Evolutionary conservation across 2,113 vertebrate genomes (phyloP).

Genomic region (Serinus canaria): DNA sequence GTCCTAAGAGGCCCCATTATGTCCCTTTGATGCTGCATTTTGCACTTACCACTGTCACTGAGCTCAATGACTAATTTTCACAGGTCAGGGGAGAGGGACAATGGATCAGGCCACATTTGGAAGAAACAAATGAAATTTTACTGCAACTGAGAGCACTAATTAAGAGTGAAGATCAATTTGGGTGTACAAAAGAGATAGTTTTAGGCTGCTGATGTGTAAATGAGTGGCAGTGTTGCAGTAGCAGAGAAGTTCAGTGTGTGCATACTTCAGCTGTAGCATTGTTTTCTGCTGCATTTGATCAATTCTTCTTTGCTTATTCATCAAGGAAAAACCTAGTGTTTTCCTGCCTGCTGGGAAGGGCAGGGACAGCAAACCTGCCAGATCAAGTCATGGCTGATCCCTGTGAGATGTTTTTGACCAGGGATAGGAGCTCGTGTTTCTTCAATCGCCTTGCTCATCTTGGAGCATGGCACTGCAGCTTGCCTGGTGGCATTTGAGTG

Average conservation of each 20-base stretch:
- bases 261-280: conserved; percentile 25
- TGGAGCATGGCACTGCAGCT: not conserved
- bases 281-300: not conserved
- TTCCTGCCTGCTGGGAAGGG: not conserved
- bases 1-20: conserved; percentile 60
- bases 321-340: not conserved
- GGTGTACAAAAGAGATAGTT: conserved; percentile 43
- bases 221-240: not conserved
- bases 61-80: conserved; percentile 74
- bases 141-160: conserved; percentile 60
- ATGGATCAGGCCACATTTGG: conserved; percentile 57
- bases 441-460: rapidly evolving
- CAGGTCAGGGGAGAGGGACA: conserved; percentile 73
- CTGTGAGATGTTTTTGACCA: not conserved
- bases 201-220: conserved; percentile 46
- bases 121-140: conserved; percentile 64
- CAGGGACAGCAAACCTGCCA: not conserved
- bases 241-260: not conserved
- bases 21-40: conserved; percentile 73
- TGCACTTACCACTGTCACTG: conserved; percentile 69
- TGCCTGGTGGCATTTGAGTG: not conserved
- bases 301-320: not conserved
- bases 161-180: conserved; percentile 58
- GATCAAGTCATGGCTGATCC: not conserved
- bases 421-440: not conserved